Percentiles rank a stretch among this genome's conserved stretches.
phyloP scores from a whole-genome alignment of 2,888 invertebrate species.

The Dasysyrphus albostriatus region DNA sequence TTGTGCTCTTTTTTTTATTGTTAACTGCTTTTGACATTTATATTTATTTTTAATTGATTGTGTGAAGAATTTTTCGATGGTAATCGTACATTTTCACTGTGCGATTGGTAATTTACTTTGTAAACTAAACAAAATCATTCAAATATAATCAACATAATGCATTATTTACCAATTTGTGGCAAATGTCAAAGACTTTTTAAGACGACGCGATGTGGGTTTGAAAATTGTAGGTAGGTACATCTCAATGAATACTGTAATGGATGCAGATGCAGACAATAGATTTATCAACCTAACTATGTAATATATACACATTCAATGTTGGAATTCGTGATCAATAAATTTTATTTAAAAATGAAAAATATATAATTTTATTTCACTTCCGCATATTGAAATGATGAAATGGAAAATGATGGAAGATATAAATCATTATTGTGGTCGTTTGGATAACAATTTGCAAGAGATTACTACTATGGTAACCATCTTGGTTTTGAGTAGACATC shows the following conservation, averaged over 20 bases:
- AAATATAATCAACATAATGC: slow-evolving; percentile 4
- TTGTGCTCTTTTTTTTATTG: not conserved
- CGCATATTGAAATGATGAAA: slow-evolving; percentile 22
- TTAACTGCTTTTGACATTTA: slow-evolving; percentile 12
- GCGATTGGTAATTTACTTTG: not conserved
- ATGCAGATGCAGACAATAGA: not conserved
- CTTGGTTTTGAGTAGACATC: not conserved
- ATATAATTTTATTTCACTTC: slow-evolving; percentile 17
- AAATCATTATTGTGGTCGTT: not conserved
- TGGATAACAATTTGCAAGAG: not conserved
- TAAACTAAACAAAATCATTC: not conserved
- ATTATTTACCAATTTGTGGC: slow-evolving; percentile 24
- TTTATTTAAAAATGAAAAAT: slow-evolving; percentile 43
- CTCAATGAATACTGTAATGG: not conserved
- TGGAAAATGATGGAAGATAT: not conserved
- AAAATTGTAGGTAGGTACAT: not conserved
- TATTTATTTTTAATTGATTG: slow-evolving; percentile 11
- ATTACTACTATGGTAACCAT: not conserved
- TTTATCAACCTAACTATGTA: not conserved
- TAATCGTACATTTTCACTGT: slow-evolving; percentile 8
- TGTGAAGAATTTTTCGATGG: not conserved
- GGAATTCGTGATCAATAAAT: slow-evolving; percentile 60
- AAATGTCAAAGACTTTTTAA: slow-evolving; percentile 8
- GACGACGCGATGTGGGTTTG: not conserved
- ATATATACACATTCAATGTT: not conserved